Evolutionary conservation across 2,797 vertebrate genomes (phyloP).

Genomic region (Hephaestus fuliginosus): DNA sequence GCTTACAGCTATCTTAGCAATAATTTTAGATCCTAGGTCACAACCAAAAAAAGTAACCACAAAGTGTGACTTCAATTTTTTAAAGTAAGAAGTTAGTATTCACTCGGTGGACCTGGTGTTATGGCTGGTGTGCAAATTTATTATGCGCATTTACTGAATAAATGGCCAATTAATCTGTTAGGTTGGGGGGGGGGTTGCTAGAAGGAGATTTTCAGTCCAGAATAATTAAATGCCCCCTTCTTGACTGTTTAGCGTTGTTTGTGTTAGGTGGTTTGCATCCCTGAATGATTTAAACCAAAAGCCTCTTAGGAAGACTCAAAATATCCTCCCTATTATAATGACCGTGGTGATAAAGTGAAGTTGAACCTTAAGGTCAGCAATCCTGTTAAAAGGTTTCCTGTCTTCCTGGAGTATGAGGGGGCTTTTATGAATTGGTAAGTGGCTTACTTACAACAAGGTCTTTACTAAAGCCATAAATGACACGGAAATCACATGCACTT

Average conservation of each 20-base stretch:
- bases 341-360: slow-evolving; percentile 2
- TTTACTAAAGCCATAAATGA: not conserved
- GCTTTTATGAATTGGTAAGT: slow-evolving; percentile 13
- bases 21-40: slow-evolving; percentile 40
- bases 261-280: slow-evolving; percentile 12
- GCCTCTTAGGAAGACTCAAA: slow-evolving; percentile 33
- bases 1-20: slow-evolving; percentile 49
- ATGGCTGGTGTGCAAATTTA: slow-evolving; percentile 6
- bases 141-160: slow-evolving; percentile 17
- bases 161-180: slow-evolving; percentile 34
- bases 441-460: slow-evolving; percentile 18
- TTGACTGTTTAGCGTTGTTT: slow-evolving; percentile 34
- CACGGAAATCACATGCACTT: not conserved
- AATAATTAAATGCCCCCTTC: slow-evolving; percentile 39
- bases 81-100: not conserved
- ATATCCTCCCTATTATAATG: slow-evolving; percentile 15
- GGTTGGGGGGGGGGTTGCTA: not conserved
- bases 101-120: not conserved
- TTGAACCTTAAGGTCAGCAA: slow-evolving; percentile 30
- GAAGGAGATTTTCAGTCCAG: slow-evolving; percentile 26
- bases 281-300: slow-evolving; percentile 41
- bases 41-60: not conserved
- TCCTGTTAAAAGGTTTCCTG: slow-evolving; percentile 19
- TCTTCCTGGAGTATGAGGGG: not conserved
- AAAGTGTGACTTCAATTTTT: not conserved